These are phyloP conservation scores for Pammene fasciana DNA, from an alignment of 2,888 invertebrate genomes.

Conservation along the genomic window DNA sequence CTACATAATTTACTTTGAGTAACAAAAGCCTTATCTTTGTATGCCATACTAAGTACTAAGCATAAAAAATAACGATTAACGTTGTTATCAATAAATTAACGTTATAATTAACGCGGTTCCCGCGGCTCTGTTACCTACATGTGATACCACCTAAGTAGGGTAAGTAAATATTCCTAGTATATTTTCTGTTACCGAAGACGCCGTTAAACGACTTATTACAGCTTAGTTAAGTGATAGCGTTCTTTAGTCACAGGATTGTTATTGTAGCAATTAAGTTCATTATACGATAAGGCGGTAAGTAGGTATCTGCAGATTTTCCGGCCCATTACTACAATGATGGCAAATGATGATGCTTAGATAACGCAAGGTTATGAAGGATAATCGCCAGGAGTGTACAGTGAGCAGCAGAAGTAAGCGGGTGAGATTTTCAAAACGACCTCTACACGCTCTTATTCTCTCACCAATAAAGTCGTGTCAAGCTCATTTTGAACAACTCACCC, in stretches of 20 bases:
- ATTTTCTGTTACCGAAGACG: background rate
- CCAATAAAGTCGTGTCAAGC: no score
- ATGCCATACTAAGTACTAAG: no score
- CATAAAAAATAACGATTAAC: no score
- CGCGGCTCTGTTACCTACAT: background rate
- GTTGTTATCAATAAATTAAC: no score
- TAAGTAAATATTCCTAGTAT: background rate
- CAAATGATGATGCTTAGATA: conserved; percentile 1
- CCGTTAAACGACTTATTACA: conserved; percentile 1
- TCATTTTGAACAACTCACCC: no score
- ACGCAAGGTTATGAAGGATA: background rate
- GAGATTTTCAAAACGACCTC: no score
- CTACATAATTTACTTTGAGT: no score
- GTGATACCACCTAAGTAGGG: background rate
- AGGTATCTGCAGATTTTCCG: conserved; percentile 25
- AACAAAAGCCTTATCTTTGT: no score
- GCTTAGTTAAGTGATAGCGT: conserved; percentile 2
- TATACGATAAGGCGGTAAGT: conserved; percentile 30
- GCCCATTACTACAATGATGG: conserved; percentile 21
- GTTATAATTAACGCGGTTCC: no score
- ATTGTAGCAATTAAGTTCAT: conserved; percentile 25
- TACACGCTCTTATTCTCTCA: no score
- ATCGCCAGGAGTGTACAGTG: background rate
- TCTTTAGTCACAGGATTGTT: conserved; percentile 6
- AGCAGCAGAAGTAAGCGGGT: no score